Conservation (phyloP, 2,888 invertebrate genomes). For the Meiosimyza decipiens region DNA sequence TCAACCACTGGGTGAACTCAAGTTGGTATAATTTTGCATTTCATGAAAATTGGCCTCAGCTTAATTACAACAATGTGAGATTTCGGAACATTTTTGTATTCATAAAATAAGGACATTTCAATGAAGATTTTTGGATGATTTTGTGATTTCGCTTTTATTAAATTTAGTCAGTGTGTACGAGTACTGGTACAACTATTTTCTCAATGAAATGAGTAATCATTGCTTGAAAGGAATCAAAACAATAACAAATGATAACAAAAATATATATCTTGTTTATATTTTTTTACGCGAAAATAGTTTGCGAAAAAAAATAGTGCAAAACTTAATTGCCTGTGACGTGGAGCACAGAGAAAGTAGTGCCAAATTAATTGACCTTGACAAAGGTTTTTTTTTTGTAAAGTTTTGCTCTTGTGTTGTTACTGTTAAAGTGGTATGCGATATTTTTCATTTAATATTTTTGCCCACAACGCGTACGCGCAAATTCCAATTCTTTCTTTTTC, state of each 20-base stretch:
- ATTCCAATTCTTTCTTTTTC: slow-evolving; percentile 13
- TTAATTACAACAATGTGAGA: no score
- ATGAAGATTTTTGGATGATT: no score
- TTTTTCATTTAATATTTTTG: slow-evolving; percentile 1
- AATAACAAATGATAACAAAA: background rate
- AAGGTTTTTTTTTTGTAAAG: slow-evolving; percentile 1
- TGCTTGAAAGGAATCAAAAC: no score
- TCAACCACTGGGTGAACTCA: no score
- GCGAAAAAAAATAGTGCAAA: slow-evolving; percentile 11
- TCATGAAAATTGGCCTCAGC: no score
- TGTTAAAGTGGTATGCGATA: background rate
- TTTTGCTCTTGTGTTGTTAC: background rate
- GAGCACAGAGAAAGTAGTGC: background rate
- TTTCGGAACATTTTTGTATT: no score
- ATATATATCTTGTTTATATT: background rate
- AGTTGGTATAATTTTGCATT: no score
- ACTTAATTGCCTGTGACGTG: slow-evolving; percentile 7
- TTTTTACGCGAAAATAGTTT: background rate
- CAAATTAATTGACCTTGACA: slow-evolving; percentile 28
- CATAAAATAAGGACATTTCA: no score
- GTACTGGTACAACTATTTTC: no score
- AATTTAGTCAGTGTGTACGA: no score
- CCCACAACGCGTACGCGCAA: background rate
- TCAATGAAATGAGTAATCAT: no score
- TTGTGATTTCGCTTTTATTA: no score